Evolutionary conservation across 2,888 invertebrate species (phyloP), one percentile per base, ranked within the genome.

Genomic region (Deroplatys truncata): DNA sequence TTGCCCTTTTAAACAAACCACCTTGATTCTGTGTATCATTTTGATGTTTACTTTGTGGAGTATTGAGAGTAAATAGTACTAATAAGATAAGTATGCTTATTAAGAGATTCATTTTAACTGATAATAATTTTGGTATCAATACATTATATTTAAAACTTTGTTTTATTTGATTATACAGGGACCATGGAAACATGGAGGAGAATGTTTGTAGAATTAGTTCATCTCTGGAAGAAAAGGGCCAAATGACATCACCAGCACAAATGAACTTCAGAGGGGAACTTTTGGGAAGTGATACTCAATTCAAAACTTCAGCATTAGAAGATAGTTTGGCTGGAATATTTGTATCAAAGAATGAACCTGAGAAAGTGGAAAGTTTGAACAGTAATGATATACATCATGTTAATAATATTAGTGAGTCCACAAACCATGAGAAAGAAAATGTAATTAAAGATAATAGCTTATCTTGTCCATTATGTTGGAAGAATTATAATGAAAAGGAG

Each of bases 381-480:
- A 72, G 3, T 7, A 20, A 7, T 72, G 20, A 72, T 72, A 25
- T 20, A 56, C 5, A 25, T 72, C 20, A 72, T 20, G 25, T 20
- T 72, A 25, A 20, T 72, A 20, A 20, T 9, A 72, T 20, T 72
- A 72, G 56, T 16, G 56, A 72, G 16, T 20, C 56, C 56, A 72
- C 20, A 20, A 72, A 7, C 1, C 56, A 20, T 72, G 20, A 72
- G 56, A 72, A 72, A 20, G 56, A 72, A 72, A 72, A 72, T 72
- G 56, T 20, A 72, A 7, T 72, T 72, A 72, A 72, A 72, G 7
- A 20, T 72, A 20, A 72, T 72, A 13, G 31, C 16, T 87, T 83
- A 7, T 28, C 20, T 13, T 93, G 93, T 90, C 93, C 93, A 0
- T 90, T 93, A 82, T 93, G 93, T 90, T 92, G 93, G 89, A 93